These are phyloP conservation scores for Gnathonemus echidnorhynchus DNA, from an alignment of 2,113 vertebrate species.

Conservation along the genomic window DNA sequence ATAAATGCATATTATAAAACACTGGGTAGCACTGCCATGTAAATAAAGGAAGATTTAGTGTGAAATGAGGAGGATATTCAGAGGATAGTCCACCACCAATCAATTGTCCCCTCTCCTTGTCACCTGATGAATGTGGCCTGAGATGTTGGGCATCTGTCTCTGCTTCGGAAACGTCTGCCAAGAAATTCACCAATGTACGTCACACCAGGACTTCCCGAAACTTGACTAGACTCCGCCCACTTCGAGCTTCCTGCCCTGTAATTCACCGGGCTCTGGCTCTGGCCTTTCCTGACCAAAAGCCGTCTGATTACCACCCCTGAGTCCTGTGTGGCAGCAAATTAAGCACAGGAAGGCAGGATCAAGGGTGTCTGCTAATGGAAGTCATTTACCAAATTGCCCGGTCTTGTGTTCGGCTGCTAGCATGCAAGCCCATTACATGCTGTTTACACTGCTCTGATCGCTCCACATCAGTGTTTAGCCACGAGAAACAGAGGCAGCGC, in stretches of 20 bases:
- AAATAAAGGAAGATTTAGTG: background rate
- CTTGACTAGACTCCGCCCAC: conserved; percentile 29
- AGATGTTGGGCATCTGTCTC: background rate
- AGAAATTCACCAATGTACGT: background rate
- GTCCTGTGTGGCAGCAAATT: background rate
- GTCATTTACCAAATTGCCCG: conserved; percentile 23
- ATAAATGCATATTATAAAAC: background rate
- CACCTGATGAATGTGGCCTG: background rate
- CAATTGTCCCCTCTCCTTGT: background rate
- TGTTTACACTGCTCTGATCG: conserved; percentile 25
- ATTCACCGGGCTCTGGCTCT: conserved; percentile 3
- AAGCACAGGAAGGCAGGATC: conserved; percentile 21
- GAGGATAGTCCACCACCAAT: background rate
- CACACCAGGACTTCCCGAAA: background rate
- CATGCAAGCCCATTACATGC: conserved; percentile 27
- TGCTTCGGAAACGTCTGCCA: background rate
- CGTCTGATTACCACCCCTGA: conserved; percentile 2
- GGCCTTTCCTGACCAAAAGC: conserved; percentile 12
- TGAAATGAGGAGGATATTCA: background rate
- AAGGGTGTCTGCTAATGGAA: conserved; percentile 25
- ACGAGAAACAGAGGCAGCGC: background rate
- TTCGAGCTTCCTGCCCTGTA: conserved; percentile 20
- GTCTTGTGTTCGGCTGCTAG: conserved; percentile 17
- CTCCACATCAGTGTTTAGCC: conserved; percentile 19
- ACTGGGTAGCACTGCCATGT: background rate